Conservation (phyloP, 2,113 vertebrate species). For the Alosa alosa region DNA sequence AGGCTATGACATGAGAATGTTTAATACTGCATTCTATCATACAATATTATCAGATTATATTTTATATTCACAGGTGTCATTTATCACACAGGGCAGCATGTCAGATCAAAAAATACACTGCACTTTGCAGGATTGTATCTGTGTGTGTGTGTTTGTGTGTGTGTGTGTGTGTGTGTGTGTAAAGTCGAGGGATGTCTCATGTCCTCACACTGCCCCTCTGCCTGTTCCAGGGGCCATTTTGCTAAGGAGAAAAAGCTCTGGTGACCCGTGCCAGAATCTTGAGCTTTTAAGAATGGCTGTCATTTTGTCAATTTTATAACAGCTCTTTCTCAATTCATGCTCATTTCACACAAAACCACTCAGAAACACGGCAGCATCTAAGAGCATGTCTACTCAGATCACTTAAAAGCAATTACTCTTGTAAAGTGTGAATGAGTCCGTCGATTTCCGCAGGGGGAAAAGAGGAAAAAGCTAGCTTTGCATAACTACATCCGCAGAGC, state of each 20-base stretch:
- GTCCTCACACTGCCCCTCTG: background rate
- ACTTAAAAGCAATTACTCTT: conserved; percentile 28
- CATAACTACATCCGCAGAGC: conserved; percentile 20
- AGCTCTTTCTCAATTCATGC: background rate
- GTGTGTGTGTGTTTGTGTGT: background rate
- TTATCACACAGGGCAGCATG: no score
- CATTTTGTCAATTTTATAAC: background rate
- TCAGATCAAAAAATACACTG: background rate
- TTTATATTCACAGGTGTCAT: no score
- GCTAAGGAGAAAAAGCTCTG: background rate
- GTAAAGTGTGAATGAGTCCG: conserved; percentile 14
- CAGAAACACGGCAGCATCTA: background rate
- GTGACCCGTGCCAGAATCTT: background rate
- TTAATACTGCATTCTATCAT: background rate
- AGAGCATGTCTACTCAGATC: conserved; percentile 16
- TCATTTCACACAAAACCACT: background rate
- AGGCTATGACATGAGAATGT: background rate
- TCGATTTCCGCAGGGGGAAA: conserved; percentile 3
- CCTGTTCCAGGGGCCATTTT: background rate
- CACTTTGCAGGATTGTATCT: background rate
- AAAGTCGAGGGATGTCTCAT: background rate
- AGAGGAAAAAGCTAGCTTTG: background rate
- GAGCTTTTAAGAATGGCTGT: background rate
- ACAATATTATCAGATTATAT: background rate
- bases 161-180: background rate